Evolutionary conservation across 2,797 vertebrate genomes (phyloP), one percentile per base, ranked within the genome.

Genomic region (Xyrichtys novacula): DNA sequence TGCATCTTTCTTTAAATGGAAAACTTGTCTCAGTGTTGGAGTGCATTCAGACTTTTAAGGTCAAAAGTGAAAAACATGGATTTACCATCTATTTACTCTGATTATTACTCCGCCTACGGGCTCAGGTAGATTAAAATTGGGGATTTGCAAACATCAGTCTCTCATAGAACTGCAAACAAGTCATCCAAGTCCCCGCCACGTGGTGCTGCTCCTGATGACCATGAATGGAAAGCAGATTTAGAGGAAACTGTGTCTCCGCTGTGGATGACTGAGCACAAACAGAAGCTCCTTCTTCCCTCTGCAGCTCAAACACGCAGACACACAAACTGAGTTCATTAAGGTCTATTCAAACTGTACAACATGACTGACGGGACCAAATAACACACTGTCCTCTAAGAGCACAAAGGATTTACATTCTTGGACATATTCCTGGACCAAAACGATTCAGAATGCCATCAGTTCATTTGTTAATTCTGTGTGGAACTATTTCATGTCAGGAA

Each of bases 201-300:
- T 65, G 54, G 39, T 0, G 5, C 54, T 40, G 60, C 69, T 46
- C 3, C 25, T 17, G 26, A n/a, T 20, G 31, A 39, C 64, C 34
- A 7, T 50, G 44, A 44, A 50, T 44, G 64, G 71, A 61, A 54
- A 47, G 22, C 3, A 1, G 50, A 5, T 10, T 23, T 7, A 10
- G 43, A 40, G 23, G 58, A 43, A 71, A 55, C 40, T 7, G 40
- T 15, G 49, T 10, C 43, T 61, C 49, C 1, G 50, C 32, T 67
- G 5, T 5, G 57, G 43, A 20, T 50, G 49, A 56, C 34, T 15
- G 72, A 52, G 3, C 65, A 58, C 14, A 46, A 19, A 63, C 64
- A 46, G 57, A 50, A 10, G 3, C 56, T 66, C 5, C 4, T 34
- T 54, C 14, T 28, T 55, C 42, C 42, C 47, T 25, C 56, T 55